Conservation (phyloP, 1,140 invertebrate species). For the Dicyema japonicum region DNA sequence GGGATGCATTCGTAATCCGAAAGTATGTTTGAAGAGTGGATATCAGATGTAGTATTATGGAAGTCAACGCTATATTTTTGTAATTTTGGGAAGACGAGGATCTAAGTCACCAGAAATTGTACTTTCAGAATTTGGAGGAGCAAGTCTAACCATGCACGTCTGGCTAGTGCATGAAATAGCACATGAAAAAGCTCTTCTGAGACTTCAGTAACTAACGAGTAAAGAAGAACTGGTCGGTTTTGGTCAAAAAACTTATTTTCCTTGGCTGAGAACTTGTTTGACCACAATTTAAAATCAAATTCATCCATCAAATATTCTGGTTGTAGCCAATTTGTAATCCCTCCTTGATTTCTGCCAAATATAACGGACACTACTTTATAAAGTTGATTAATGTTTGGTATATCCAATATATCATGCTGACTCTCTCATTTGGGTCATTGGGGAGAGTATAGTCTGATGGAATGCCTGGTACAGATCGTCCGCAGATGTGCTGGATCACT, state of each 20-base stretch:
- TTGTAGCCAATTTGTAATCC: constrained; percentile 12
- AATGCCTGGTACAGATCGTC: constrained; percentile 13
- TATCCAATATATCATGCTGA: constrained; percentile 17
- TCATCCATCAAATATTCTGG: constrained; percentile 17
- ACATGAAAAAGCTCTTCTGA: constrained; percentile 11
- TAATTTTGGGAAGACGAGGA: too few relatives aligned
- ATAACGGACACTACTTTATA: constrained; percentile 10
- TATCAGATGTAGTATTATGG: too few relatives aligned
- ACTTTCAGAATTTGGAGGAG: constrained; percentile 18
- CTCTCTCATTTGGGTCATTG: constrained; percentile 11
- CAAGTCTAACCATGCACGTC: constrained; percentile 16
- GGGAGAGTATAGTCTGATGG: constrained; percentile 12
- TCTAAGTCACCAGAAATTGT: background rate
- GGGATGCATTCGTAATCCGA: too few relatives aligned
- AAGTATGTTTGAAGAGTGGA: too few relatives aligned
- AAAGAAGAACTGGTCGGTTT: too few relatives aligned
- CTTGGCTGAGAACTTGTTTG: too few relatives aligned
- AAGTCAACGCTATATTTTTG: too few relatives aligned
- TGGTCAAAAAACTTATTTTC: too few relatives aligned
- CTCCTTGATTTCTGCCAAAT: constrained; percentile 13
- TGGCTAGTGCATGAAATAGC: constrained; percentile 16
- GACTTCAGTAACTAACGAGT: constrained; percentile 4
- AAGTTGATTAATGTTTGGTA: constrained; percentile 18
- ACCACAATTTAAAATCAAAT: constrained; percentile 14
- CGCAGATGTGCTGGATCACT: constrained; percentile 14